Base-by-base conservation (phyloP, 2,113 vertebrate genomes). In the Notarius quadriscutis region DNA sequence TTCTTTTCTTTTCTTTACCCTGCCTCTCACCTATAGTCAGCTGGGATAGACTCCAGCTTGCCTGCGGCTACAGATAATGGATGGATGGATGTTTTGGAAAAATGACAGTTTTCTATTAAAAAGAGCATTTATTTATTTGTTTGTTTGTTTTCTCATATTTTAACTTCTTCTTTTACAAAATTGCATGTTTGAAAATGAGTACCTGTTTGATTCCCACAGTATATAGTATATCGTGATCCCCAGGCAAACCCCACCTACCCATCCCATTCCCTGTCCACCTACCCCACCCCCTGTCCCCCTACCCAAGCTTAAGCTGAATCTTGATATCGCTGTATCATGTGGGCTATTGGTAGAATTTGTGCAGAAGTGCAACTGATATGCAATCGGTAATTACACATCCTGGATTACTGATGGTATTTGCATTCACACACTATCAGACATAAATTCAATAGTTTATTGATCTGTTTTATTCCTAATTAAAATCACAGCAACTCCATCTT, bases 401-500 rank as follows among this genome's bases (percentile, higher is more conserved):
- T 5, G 10, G 79, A 81, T 81, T 41, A 81, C 55, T 30, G 17
- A 60, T 11, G 50, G 8, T 22, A 4, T 11, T 58, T 20, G n/a
- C 20, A 58, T 80, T 80, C 53, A 34, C 27, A 20, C 2, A 34
- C n/a, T 62, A 2, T 18, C 57, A 81, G 57, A 81, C 79, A 80
- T 57, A 80, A 80, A 30, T 80, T 80, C 85, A 72, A 69, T 84
- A 83, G 77, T 80, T 20, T 65, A 77, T 84, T 87, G 82, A 50
- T 86, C 75, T 75, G 55, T 63, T 84, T 86, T 79, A 71, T 86
- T 74, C 9, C 53, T 84, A 87, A 87, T 84, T 84, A n/a, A 87
- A 84, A 84, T 84, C 51, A 80, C 57, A 65, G 30, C 84, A 84
- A 81, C 48, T 84, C 34, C 34, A 62, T 57, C 83, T 83, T 15